These are phyloP conservation scores for Dasysyrphus tricinctus DNA, from an alignment of 2,888 invertebrate species.

Conservation along the genomic window DNA sequence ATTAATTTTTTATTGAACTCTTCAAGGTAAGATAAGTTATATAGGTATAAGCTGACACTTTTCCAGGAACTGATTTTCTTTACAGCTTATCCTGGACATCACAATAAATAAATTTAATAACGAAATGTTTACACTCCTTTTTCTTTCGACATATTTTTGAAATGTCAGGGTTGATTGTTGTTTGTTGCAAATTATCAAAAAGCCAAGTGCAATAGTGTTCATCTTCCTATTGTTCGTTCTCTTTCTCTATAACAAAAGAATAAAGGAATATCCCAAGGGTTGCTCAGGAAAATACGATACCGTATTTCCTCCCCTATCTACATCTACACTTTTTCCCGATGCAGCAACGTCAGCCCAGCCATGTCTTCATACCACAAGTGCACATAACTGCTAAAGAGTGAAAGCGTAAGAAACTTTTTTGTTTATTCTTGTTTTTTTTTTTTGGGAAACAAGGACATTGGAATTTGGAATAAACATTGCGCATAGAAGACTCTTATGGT, in stretches of 20 bases:
- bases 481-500: slow-evolving; percentile 50
- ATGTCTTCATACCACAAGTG: slow-evolving; percentile 48
- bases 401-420: slow-evolving; percentile 52
- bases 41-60: too few relatives aligned
- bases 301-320: slow-evolving; percentile 57
- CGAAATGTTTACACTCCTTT: neutral
- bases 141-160: neutral
- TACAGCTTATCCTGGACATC: neutral
- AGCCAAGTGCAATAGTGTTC: slow-evolving; percentile 22
- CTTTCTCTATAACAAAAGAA: slow-evolving; percentile 22
- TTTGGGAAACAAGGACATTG: slow-evolving; percentile 70
- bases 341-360: slow-evolving; percentile 42
- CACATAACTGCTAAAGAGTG: slow-evolving; percentile 52
- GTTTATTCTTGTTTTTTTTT: slow-evolving; percentile 4
- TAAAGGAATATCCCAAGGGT: slow-evolving; percentile 22
- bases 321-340: slow-evolving; percentile 3
- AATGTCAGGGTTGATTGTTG: slow-evolving; percentile 25
- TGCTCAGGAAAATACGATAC: slow-evolving; percentile 33
- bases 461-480: slow-evolving; percentile 55
- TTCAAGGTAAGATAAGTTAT: too few relatives aligned
- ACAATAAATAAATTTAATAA: neutral
- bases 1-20: too few relatives aligned
- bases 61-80: neutral
- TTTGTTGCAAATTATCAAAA: slow-evolving; percentile 21
- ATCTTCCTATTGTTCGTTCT: slow-evolving; percentile 10